Base-by-base conservation (phyloP, 2,888 invertebrate genomes). In the Eustalomyia histrio region DNA sequence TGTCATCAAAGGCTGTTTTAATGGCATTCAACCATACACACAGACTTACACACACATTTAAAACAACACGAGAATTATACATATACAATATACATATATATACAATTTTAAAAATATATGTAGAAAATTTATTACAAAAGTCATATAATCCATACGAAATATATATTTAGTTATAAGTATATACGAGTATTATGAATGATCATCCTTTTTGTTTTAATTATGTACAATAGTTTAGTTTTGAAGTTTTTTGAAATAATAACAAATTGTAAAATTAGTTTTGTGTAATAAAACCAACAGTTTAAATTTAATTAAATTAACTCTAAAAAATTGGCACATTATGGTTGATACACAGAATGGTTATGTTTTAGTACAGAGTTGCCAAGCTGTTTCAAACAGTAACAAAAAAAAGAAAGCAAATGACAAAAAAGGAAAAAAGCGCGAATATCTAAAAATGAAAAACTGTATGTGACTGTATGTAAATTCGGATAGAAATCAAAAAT, bases 1-100 rank as follows among this genome's bases (percentile, higher is more conserved):
- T 67, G 72, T 78, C 72, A 78, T 78, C 72, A 78, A 72, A 68
- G 65, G 47, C 67, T 29, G 65, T 24, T 72, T 65, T 72, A 65
- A 71, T 75, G 24, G 18, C 67, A 61, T 35, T 55, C 55, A 75
- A 52, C 57, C 55, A 29, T 47, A 17, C 52, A 74, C 53, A 53
- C 9, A 63, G 33, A 72, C 47, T 18, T 10, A 35, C 10, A 50
- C 16, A 52, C 35, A 35, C 50, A 55, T n/a, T 29, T 57, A 52
- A 71, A 74, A 74, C 52, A 53, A 71, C 61, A 29, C 24, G 33
- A 35, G 43, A 24, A 71, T 71, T 64, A 50, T 18, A 64, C 29
- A 43, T 2, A 50, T n/a, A 58, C 64, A 12, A n/a, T 3, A 12
- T 12, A 14, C 39, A 39, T 2, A 2, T 12, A 39, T 39, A 39